These are phyloP conservation scores for Xenotilapia leptura DNA, from an alignment of 2,113 vertebrate genomes.

Conservation along the genomic window DNA sequence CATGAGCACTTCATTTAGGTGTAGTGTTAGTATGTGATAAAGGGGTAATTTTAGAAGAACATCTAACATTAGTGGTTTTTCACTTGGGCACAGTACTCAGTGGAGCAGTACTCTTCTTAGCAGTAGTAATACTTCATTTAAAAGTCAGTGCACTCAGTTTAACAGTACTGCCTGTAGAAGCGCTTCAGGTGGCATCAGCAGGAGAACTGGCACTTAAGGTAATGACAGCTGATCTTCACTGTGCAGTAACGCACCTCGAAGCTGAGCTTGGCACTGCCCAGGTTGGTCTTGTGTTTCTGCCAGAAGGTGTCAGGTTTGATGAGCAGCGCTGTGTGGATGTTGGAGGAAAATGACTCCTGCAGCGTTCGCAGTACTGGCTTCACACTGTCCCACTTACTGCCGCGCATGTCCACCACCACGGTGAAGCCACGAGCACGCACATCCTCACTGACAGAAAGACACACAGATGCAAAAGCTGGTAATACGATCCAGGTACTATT, in stretches of 20 bases:
- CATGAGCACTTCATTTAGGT: neutral
- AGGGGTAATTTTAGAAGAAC: neutral
- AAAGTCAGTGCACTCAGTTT: neutral
- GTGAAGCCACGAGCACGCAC: slow-evolving; percentile 95
- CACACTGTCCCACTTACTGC: slow-evolving; percentile 98
- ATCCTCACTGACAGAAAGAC: slow-evolving; percentile 81
- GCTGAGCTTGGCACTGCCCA: slow-evolving; percentile 98
- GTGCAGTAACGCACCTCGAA: slow-evolving; percentile 80
- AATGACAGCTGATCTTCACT: neutral
- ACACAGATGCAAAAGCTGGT: neutral
- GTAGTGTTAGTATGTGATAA: neutral
- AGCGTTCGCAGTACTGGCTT: slow-evolving; percentile 94
- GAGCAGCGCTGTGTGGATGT: slow-evolving; percentile 94
- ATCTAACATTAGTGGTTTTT: neutral
- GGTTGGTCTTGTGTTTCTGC: slow-evolving; percentile 99
- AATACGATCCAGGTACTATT: neutral
- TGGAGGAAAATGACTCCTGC: slow-evolving; percentile 92
- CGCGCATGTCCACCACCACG: slow-evolving; percentile 98
- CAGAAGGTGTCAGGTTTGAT: slow-evolving; percentile 99
- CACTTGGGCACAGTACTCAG: neutral
- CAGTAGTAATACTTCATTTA: neutral
- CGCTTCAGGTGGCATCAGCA: neutral
- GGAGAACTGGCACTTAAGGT: neutral
- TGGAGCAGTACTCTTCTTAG: neutral
- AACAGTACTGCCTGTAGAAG: neutral